Base-by-base conservation (phyloP, 2,888 invertebrate genomes). In the Hydrotaea diabolus region DNA sequence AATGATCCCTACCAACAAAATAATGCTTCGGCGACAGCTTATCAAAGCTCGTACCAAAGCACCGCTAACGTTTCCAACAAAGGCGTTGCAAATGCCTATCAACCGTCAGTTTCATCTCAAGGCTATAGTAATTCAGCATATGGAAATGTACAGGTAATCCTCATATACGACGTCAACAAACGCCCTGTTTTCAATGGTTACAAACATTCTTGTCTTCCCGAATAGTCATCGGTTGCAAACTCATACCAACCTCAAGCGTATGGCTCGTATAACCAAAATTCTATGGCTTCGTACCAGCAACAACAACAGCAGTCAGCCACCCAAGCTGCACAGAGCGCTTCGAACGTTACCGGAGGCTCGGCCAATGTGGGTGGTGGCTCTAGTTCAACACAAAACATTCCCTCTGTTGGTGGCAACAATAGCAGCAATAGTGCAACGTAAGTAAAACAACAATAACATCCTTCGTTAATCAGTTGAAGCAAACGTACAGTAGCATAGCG, bases 271-370 rank as follows among this genome's bases (percentile, higher is more conserved):
- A 92, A 93, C 87, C 91, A 91, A 81, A 91, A 89, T 87, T 89
- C 91, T 57, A 92, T 92, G 80, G 92, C 91, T 87, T 91, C 92
- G 80, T 93, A 93, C 88, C 93, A 92, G 86, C 92, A 91, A 85
- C 92, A 91, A 75, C 89, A 89, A 74, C 86, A 87, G 64, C 86
- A 87, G 69, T 86, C 85, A 77, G 88, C 88, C 83, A 88, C 87
- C 62, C 86, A 88, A 66, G 88, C 88, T 46, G 88, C 88, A 46
- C 91, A 91, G 86, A 89, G 86, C 87, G 88, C 87, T 80, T 85
- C 90, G 23, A 89, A 88, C 86, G 89, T 87, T 77, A 49, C 82
- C 3, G 88, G 87, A 71, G 89, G 89, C 80, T 88, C 84, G 84
- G 87, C 87, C 62, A 87, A 87, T 85, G 88, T 87, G 83, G 88